These are phyloP conservation scores for Lycodopsis pacificus DNA, from an alignment of 2,797 vertebrate genomes.

Conservation along the genomic window DNA sequence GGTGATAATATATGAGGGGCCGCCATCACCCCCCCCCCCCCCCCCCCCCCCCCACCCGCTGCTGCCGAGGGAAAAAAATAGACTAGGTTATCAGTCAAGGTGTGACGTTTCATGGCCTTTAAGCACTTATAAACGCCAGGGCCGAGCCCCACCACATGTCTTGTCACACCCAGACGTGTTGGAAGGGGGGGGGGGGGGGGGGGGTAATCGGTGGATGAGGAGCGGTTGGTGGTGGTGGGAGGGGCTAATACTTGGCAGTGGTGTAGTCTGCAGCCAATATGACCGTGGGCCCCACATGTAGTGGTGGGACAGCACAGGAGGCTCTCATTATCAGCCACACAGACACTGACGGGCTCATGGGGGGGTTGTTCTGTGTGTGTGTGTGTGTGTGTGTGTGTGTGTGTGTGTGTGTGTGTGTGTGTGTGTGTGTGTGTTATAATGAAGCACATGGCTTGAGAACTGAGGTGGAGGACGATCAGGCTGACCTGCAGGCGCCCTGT, in stretches of 20 bases:
- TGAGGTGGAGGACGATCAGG: slow-evolving; percentile 32
- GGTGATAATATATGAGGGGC: slow-evolving; percentile 36
- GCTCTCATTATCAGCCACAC: slow-evolving; percentile 73
- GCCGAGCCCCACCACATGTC: slow-evolving; percentile 52
- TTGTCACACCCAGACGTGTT: slow-evolving; percentile 61
- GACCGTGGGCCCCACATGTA: slow-evolving; percentile 71
- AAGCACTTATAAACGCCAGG: slow-evolving; percentile 72
- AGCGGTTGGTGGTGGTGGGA: slow-evolving; percentile 29
- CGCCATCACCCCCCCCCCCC: too few relatives aligned
- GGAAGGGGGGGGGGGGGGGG: slow-evolving; percentile 54
- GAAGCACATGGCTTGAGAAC: slow-evolving; percentile 28
- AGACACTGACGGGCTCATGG: slow-evolving; percentile 23
- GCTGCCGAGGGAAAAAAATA: slow-evolving; percentile 43
- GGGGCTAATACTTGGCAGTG: slow-evolving; percentile 47
- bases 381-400: slow-evolving; percentile 5
- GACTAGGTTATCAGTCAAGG: slow-evolving; percentile 70
- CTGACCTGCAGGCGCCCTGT: slow-evolving; percentile 27
- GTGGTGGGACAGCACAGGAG: slow-evolving; percentile 51
- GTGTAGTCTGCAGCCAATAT: slow-evolving; percentile 50
- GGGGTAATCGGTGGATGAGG: slow-evolving; percentile 48
- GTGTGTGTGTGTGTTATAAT: slow-evolving; percentile 6
- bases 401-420: slow-evolving; percentile 6
- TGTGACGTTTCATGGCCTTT: slow-evolving; percentile 71
- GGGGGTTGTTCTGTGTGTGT: slow-evolving; percentile 11
- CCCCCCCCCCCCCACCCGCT: background rate